phyloP scores from a whole-genome alignment of 1,140 invertebrate species.

The Pristionchus pacificus region DNA sequence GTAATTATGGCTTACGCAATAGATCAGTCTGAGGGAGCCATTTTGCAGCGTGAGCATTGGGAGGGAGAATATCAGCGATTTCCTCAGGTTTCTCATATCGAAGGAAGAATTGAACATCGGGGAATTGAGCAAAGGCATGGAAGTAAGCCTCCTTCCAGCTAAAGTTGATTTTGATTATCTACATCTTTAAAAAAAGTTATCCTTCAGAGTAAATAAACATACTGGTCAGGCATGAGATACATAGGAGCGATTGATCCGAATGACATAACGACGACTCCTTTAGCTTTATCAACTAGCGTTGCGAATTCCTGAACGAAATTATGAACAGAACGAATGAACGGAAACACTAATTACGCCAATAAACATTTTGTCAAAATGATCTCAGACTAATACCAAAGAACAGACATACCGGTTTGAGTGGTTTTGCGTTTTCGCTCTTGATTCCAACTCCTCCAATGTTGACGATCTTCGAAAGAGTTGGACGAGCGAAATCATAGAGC shows the following conservation, averaged over 20 bases:
- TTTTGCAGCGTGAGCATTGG: constrained; percentile 15
- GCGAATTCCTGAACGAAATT: constrained; percentile 15
- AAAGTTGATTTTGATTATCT: too few relatives aligned
- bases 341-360: not conserved
- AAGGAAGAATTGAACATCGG: constrained; percentile 13
- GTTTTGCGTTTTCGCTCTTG: constrained; percentile 11
- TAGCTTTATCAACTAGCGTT: constrained; percentile 5
- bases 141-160: constrained; percentile 11
- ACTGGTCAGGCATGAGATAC: constrained; percentile 8
- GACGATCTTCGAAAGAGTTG: constrained; percentile 26
- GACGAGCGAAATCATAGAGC: constrained; percentile 24
- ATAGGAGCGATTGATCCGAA: constrained; percentile 7
- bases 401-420: not conserved
- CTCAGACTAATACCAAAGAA: too few relatives aligned
- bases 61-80: not conserved
- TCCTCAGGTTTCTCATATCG: constrained; percentile 4
- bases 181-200: too few relatives aligned
- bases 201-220: not conserved
- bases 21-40: constrained; percentile 23
- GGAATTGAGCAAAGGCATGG: constrained; percentile 16
- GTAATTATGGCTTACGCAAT: not conserved
- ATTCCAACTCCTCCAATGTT: constrained; percentile 31
- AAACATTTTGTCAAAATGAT: not conserved
- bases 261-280: constrained; percentile 2
- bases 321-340: not conserved